These are phyloP conservation scores for Propithecus deckenii DNA, from an alignment of 2,797 vertebrate genomes.

Conservation along the genomic window DNA sequence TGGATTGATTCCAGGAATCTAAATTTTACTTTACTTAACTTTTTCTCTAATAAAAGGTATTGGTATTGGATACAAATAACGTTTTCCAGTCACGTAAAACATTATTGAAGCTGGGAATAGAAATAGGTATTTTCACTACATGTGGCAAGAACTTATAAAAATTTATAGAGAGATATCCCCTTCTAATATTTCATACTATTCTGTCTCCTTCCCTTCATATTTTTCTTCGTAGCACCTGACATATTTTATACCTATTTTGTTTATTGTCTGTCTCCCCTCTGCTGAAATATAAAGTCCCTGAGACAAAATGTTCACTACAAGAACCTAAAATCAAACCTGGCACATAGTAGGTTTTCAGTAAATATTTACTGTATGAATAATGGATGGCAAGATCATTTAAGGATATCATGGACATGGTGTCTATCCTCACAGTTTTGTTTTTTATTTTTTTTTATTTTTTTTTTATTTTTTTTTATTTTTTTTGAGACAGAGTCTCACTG, in stretches of 20 bases:
- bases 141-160: slow-evolving; percentile 1
- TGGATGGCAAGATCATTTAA: not conserved
- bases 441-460: no score
- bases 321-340: not conserved
- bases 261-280: not conserved
- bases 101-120: slow-evolving; percentile 22
- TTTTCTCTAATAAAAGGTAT: not conserved
- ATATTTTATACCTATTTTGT: not conserved
- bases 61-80: not conserved
- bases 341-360: not conserved
- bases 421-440: slow-evolving; percentile 8
- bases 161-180: not conserved
- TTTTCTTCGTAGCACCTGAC: not conserved
- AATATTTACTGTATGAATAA: not conserved
- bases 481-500: no score
- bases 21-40: slow-evolving; percentile 19
- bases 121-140: slow-evolving; percentile 8
- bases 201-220: not conserved
- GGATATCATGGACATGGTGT: not conserved
- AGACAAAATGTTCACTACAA: not conserved
- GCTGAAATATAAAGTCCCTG: slow-evolving; percentile 1
- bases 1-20: slow-evolving; percentile 13
- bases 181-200: not conserved
- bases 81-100: not conserved
- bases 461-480: no score